Evolutionary conservation across 2,888 invertebrate species (phyloP).

Genomic region (Pyrochroa serraticornis): DNA sequence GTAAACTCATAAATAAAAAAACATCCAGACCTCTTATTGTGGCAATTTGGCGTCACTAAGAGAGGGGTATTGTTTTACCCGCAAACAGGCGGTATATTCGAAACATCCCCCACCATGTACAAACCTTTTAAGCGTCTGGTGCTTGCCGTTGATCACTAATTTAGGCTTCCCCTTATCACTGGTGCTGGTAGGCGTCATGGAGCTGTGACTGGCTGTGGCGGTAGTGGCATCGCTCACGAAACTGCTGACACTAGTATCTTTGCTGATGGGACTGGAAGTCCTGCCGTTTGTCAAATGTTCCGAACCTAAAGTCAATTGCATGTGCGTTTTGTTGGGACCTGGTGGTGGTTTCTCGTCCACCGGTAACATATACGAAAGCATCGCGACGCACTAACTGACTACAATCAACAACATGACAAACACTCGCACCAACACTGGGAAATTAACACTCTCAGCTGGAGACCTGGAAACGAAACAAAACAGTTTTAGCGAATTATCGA

Average conservation of each 20-base stretch:
- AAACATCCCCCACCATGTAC: slow-evolving; percentile 30
- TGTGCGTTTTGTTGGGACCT: slow-evolving; percentile 57
- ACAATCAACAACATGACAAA: background rate
- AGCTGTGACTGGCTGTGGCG: slow-evolving; percentile 59
- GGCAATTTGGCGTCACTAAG: too few species aligned
- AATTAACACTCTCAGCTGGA: slow-evolving; percentile 1
- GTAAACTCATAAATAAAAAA: too few species aligned
- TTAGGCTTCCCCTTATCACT: slow-evolving; percentile 72
- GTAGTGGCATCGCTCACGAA: slow-evolving; percentile 72
- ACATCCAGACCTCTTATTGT: too few species aligned
- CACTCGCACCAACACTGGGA: slow-evolving; percentile 5
- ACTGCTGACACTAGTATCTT: slow-evolving; percentile 75
- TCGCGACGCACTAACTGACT: slow-evolving; percentile 48
- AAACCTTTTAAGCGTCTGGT: slow-evolving; percentile 75
- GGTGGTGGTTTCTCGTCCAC: slow-evolving; percentile 78
- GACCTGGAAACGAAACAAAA: background rate
- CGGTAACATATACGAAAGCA: slow-evolving; percentile 83
- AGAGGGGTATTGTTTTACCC: too few species aligned
- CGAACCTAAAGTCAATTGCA: slow-evolving; percentile 53
- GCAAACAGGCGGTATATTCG: too few species aligned
- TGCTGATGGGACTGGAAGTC: slow-evolving; percentile 56
- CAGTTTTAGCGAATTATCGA: too few species aligned
- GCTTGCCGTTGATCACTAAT: slow-evolving; percentile 72
- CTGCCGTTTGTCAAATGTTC: slow-evolving; percentile 50
- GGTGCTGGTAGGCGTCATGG: slow-evolving; percentile 65